Percentiles rank a stretch among this genome's conserved stretches.
Evolutionary conservation across 1,140 invertebrate species (phyloP).

Genomic region (Eumaeus atala): DNA sequence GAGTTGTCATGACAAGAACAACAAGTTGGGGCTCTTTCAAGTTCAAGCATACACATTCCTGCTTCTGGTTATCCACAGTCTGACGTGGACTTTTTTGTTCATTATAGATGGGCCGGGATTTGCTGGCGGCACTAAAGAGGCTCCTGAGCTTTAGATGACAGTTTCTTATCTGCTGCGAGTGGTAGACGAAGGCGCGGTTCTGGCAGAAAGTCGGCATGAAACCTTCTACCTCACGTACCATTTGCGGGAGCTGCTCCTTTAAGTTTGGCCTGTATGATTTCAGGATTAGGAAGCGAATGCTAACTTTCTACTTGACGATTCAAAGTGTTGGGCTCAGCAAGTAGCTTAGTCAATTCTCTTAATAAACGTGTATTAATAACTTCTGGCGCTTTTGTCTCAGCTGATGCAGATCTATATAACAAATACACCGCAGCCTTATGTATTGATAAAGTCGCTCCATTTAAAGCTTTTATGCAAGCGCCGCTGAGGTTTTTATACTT

Average conservation of each 20-base stretch:
- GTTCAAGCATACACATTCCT: neutral
- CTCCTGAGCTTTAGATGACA: neutral
- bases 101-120: neutral
- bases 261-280: neutral
- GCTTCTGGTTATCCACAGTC: neutral
- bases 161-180: neutral
- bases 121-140: neutral
- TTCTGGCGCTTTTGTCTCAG: neutral
- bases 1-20: neutral
- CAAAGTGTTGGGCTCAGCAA: neutral
- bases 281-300: neutral
- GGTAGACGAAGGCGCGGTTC: constrained; percentile 11
- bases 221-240: constrained; percentile 8
- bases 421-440: neutral
- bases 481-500: too few relatives aligned
- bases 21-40: neutral
- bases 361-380: neutral
- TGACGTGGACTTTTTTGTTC: neutral
- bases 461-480: neutral
- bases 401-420: neutral
- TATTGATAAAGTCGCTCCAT: neutral
- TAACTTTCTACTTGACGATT: neutral
- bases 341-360: neutral
- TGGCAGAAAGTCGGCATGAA: constrained; percentile 3
- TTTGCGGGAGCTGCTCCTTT: neutral